Percentiles rank a stretch among this genome's conserved stretches.
Conservation (phyloP, 2,797 vertebrate species). For the Bradypus variegatus region DNA sequence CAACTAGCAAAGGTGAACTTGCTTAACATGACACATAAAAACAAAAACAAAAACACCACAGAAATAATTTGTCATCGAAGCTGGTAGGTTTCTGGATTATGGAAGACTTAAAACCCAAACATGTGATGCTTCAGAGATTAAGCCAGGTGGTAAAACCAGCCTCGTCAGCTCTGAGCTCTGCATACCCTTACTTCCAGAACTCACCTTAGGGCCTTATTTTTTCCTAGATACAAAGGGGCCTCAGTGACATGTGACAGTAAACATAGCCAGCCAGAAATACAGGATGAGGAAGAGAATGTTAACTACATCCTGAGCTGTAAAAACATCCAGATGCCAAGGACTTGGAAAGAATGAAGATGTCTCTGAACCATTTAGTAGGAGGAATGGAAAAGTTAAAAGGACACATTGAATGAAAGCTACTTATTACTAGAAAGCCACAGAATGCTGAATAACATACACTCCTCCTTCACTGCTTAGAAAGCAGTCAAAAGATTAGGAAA, state of each 20-base stretch:
- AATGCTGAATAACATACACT: neutral
- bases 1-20: neutral
- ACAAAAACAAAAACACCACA: neutral
- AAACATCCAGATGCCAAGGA: neutral
- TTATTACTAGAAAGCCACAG: neutral
- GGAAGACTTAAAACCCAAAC: slow-evolving; percentile 2
- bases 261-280: neutral
- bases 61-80: slow-evolving; percentile 30
- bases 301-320: neutral
- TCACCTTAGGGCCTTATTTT: neutral
- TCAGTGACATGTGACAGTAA: neutral
- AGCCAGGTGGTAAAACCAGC: neutral
- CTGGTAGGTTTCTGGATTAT: neutral
- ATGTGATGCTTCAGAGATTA: neutral
- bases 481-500: neutral
- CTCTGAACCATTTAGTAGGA: neutral
- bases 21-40: neutral
- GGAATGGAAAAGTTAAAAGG: neutral
- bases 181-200: neutral
- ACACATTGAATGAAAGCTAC: slow-evolving; percentile 10
- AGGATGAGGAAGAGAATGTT: slow-evolving; percentile 2
- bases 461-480: slow-evolving; percentile 1
- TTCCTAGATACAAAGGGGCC: neutral
- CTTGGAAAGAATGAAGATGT: neutral
- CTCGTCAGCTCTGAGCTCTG: neutral